Conservation (phyloP, 2,797 vertebrate genomes). For the Spondyliosoma cantharus region DNA sequence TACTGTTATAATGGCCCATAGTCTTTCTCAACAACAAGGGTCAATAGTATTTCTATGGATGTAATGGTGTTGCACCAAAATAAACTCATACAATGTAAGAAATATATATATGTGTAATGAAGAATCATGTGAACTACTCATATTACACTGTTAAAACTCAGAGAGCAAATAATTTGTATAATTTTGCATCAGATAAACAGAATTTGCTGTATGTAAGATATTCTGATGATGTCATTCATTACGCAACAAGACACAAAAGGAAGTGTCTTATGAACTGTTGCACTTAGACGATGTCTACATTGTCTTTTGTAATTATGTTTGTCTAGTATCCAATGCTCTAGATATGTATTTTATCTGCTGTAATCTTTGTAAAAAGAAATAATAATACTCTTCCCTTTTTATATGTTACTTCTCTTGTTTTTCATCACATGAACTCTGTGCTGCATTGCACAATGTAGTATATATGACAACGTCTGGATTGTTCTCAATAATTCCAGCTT, state of each 20-base stretch:
- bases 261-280: constrained; percentile 39
- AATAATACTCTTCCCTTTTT: constrained; percentile 68
- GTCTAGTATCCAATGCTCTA: constrained; percentile 46
- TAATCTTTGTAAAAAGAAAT: constrained; percentile 78
- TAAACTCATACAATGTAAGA: neutral
- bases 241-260: constrained; percentile 25
- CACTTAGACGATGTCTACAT: constrained; percentile 58
- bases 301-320: constrained; percentile 61
- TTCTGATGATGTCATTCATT: constrained; percentile 18
- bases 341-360: constrained; percentile 71
- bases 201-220: neutral
- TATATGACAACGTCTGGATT: constrained; percentile 42
- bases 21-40: neutral
- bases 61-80: neutral
- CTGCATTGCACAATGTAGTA: constrained; percentile 15
- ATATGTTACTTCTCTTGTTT: constrained; percentile 68
- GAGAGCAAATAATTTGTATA: neutral
- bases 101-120: constrained; percentile 4
- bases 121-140: neutral
- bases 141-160: constrained; percentile 10
- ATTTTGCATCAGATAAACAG: constrained; percentile 13
- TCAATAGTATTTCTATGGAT: constrained; percentile 1
- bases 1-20: neutral
- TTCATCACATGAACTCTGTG: constrained; percentile 51
- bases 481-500: constrained; percentile 45